Percentiles rank a stretch among this genome's conserved stretches.
These are phyloP conservation scores for Oncopeltus fasciatus DNA, from an alignment of 1,140 invertebrate genomes.

Conservation along the genomic window DNA sequence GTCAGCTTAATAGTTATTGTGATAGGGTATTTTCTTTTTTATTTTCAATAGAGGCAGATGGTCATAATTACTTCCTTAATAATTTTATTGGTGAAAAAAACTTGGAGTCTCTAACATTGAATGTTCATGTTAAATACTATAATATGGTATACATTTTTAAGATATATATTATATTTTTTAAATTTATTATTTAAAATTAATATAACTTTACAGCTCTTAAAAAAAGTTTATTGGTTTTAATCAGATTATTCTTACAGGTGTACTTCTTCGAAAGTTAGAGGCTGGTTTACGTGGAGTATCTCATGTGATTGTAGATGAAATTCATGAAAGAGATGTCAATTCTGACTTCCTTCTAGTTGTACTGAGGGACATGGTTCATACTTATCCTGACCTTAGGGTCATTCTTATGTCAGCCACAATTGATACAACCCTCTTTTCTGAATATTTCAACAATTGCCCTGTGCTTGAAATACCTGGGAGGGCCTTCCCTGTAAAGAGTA, in stretches of 20 bases:
- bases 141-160: no score
- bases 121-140: no score
- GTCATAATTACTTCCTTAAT: no score
- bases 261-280: conserved; percentile 81
- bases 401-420: conserved; percentile 97
- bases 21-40: no score
- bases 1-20: no score
- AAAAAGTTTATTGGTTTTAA: neutral
- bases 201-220: neutral
- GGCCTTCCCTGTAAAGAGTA: conserved; percentile 56
- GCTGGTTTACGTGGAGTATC: conserved; percentile 71
- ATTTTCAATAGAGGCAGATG: no score
- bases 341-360: conserved; percentile 92
- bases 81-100: no score
- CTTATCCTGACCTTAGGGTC: conserved; percentile 75
- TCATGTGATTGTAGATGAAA: conserved; percentile 90
- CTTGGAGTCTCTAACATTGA: no score
- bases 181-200: neutral
- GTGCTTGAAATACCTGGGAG: conserved; percentile 62
- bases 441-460: conserved; percentile 83
- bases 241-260: conserved; percentile 34
- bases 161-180: no score
- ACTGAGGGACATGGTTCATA: conserved; percentile 78
- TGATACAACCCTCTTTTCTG: conserved; percentile 74
- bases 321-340: conserved; percentile 93